Conservation (phyloP, 2,797 vertebrate species). For the Galagoides demidoff region DNA sequence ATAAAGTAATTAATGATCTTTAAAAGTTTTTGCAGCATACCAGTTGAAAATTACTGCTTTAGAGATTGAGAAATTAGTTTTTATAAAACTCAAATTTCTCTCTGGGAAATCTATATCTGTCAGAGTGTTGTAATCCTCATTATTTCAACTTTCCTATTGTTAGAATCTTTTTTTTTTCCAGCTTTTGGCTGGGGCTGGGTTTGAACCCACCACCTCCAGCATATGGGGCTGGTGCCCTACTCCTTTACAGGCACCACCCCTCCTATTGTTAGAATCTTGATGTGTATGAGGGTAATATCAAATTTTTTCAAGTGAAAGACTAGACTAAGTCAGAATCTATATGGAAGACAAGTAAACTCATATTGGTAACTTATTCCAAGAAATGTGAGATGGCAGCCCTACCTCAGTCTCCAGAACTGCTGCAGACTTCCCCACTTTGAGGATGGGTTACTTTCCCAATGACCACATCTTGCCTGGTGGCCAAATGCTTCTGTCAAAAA, state of each 20-base stretch:
- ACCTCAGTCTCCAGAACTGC: too few relatives aligned
- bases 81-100: background rate
- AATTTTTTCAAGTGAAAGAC: background rate
- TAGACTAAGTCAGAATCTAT: background rate
- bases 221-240: too few relatives aligned
- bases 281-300: background rate
- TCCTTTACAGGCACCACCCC: too few relatives aligned
- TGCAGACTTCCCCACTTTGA: too few relatives aligned
- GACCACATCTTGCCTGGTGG: too few relatives aligned
- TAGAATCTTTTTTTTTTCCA: too few relatives aligned
- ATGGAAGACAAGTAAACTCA: background rate
- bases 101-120: background rate
- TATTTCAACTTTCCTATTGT: background rate
- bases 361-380: background rate
- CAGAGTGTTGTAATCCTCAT: background rate
- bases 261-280: background rate
- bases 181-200: too few relatives aligned
- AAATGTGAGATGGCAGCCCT: background rate
- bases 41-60: background rate
- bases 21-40: too few relatives aligned
- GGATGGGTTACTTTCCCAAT: too few relatives aligned
- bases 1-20: too few relatives aligned
- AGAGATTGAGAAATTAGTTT: background rate
- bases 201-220: too few relatives aligned
- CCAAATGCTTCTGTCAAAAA: too few relatives aligned